These are phyloP conservation scores for Thecocarcelia acutangulata DNA, from an alignment of 2,888 invertebrate genomes.

Conservation along the genomic window DNA sequence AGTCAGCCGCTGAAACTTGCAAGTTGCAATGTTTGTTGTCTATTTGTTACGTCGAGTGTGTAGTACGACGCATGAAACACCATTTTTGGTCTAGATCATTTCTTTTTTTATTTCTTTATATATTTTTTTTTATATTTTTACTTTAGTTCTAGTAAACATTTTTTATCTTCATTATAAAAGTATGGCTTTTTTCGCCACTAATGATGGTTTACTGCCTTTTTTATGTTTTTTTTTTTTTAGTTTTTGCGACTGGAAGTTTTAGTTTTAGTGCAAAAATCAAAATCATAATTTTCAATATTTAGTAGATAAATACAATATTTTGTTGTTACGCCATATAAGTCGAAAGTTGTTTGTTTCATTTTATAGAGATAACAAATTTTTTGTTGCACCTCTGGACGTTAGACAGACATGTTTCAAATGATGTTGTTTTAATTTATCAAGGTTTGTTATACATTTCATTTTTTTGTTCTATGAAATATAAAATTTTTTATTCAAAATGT, in stretches of 20 bases:
- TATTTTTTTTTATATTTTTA: slow-evolving; percentile 1
- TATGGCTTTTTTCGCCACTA: slow-evolving; percentile 56
- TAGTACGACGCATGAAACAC: slow-evolving; percentile 25
- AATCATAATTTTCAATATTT: slow-evolving; percentile 59
- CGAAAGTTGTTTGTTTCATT: slow-evolving; percentile 62
- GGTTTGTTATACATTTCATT: slow-evolving; percentile 12
- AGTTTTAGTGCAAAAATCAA: slow-evolving; percentile 31
- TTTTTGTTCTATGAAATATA: slow-evolving; percentile 13
- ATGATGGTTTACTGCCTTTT: slow-evolving; percentile 56
- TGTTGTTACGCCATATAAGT: slow-evolving; percentile 61
- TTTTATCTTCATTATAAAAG: slow-evolving; percentile 15
- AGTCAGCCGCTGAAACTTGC: not conserved
- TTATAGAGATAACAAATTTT: slow-evolving; percentile 65
- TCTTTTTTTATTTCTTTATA: slow-evolving; percentile 20
- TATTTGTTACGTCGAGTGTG: slow-evolving; percentile 30
- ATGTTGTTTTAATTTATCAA: slow-evolving; percentile 57
- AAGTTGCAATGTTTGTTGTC: slow-evolving; percentile 25
- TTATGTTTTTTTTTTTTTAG: slow-evolving; percentile 32
- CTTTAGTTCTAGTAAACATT: slow-evolving; percentile 13
- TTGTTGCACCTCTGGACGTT: slow-evolving; percentile 54
- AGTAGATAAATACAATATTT: slow-evolving; percentile 19
- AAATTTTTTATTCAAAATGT: not conserved
- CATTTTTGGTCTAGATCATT: slow-evolving; percentile 62
- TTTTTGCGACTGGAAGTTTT: slow-evolving; percentile 7
- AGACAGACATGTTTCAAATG: slow-evolving; percentile 49